A percentile compares a stretch with the other conserved stretches of the same genome.
Conservation (phyloP, 23 tunicate species). For the Styela clava region DNA sequence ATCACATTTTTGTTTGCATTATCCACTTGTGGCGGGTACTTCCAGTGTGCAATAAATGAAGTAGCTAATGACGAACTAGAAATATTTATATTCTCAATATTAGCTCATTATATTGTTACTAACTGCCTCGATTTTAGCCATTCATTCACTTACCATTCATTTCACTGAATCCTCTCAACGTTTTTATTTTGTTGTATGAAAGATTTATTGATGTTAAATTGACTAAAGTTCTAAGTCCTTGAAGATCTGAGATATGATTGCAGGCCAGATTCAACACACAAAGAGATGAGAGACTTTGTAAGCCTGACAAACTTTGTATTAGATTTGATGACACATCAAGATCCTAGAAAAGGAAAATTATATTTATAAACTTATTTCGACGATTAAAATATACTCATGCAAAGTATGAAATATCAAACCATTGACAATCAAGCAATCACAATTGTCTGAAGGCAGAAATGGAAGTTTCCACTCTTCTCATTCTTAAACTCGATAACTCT, state of each 20-base stretch:
- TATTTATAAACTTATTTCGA: neutral
- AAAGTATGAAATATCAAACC: too few relatives aligned
- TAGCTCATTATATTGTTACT: too few relatives aligned
- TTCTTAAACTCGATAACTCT: too few relatives aligned
- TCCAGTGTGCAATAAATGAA: too few relatives aligned
- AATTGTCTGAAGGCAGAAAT: too few relatives aligned
- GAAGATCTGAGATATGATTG: conserved; percentile 19
- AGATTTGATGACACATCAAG: conserved; percentile 26
- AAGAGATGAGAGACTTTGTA: neutral
- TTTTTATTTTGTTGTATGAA: conserved; percentile 12
- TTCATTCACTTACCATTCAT: conserved; percentile 21
- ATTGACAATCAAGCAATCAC: too few relatives aligned
- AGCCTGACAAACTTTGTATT: conserved; percentile 10
- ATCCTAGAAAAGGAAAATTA: neutral
- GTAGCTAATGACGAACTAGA: too few relatives aligned
- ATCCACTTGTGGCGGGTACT: too few relatives aligned
- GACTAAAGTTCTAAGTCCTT: neutral
- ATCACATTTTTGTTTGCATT: too few relatives aligned
- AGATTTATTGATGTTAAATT: conserved; percentile 14
- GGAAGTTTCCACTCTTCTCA: too few relatives aligned
- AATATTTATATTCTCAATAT: too few relatives aligned
- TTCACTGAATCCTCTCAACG: conserved; percentile 12
- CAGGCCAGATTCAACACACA: conserved; percentile 24
- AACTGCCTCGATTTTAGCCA: too few relatives aligned
- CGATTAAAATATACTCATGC: neutral